phyloP scores from a whole-genome alignment of 2,113 vertebrate species.

The Ginglymostoma cirratum region DNA sequence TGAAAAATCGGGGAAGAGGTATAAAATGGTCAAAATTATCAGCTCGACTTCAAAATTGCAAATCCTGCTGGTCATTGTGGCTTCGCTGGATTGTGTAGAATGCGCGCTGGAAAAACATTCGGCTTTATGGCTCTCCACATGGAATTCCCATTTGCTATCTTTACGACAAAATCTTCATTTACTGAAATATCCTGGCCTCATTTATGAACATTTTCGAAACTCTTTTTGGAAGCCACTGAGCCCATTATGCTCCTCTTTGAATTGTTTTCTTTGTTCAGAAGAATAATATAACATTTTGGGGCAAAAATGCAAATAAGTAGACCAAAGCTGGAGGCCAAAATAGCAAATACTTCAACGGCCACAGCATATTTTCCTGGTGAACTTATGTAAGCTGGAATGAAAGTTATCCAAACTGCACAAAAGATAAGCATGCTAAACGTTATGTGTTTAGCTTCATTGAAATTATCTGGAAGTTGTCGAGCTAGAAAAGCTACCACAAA shows the following conservation, averaged over 20 bases:
- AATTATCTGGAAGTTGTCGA: background rate
- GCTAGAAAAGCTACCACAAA: background rate
- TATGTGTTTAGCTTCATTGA: background rate
- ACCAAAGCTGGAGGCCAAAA: background rate
- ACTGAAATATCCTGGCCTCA: too few relatives aligned
- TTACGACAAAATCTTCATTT: too few relatives aligned
- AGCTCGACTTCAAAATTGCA: too few relatives aligned
- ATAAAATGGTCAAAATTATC: too few relatives aligned
- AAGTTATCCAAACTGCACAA: background rate
- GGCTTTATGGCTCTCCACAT: too few relatives aligned
- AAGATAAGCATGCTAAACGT: background rate
- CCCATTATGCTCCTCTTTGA: background rate
- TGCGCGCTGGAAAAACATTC: too few relatives aligned
- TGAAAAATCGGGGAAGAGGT: too few relatives aligned
- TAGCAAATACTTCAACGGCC: background rate
- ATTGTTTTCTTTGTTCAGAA: background rate
- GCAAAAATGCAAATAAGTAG: background rate
- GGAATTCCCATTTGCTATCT: too few relatives aligned
- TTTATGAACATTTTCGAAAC: too few relatives aligned
- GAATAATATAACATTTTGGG: background rate
- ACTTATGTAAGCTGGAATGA: background rate
- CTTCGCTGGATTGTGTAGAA: too few relatives aligned
- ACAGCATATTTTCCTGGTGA: background rate
- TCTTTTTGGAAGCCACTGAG: background rate
- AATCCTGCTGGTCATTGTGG: too few relatives aligned